phyloP scores from a whole-genome alignment of 2,113 vertebrate species.

The Thalassoma bifasciatum region DNA sequence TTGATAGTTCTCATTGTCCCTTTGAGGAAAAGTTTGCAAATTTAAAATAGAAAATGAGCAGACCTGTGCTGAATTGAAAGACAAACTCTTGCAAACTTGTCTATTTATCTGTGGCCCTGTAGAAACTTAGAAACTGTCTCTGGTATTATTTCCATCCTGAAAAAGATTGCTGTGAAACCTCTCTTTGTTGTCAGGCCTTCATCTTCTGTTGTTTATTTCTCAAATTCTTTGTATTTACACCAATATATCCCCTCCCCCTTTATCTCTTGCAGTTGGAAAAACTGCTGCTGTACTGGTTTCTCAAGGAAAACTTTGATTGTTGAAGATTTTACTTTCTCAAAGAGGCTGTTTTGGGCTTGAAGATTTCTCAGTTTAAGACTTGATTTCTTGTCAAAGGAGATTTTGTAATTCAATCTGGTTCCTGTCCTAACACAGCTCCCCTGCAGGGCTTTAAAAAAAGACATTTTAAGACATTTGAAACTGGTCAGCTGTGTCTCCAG shows the following conservation, averaged over 20 bases:
- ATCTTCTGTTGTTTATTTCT: no score
- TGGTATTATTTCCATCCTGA: no score
- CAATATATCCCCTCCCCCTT: background rate
- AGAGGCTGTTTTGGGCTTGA: no score
- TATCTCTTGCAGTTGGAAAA: background rate
- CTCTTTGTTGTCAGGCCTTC: no score
- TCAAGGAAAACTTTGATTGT: background rate
- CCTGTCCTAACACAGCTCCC: background rate
- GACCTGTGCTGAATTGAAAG: no score
- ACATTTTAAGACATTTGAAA: slow-evolving; percentile 3
- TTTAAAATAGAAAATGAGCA: no score
- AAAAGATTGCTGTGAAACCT: background rate
- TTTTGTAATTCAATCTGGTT: background rate
- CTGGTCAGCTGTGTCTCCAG: slow-evolving; percentile 1
- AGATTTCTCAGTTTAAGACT: background rate
- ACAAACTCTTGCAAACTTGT: no score
- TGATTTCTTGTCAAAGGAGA: background rate
- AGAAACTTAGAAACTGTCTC: no score
- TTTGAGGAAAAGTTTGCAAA: no score
- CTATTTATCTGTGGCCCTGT: no score
- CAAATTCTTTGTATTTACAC: background rate
- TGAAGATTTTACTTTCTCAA: no score
- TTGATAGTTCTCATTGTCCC: no score
- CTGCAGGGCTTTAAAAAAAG: background rate
- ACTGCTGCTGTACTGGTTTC: background rate